Base-by-base conservation (phyloP, 2,113 vertebrate genomes). In the Panthera leo region DNA sequence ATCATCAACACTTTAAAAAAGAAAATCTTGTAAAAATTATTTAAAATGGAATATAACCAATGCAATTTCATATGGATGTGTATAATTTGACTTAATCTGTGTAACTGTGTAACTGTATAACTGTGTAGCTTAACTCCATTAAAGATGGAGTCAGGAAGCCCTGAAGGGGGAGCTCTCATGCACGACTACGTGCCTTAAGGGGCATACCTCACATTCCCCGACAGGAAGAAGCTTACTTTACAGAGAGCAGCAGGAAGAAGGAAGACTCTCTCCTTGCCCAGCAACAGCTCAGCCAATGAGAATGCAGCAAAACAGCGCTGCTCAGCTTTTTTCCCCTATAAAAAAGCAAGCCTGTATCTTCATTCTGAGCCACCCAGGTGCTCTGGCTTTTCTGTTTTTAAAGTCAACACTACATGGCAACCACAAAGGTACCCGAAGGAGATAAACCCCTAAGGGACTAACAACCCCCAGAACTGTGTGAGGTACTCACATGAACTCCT, bases 11-110 rank as follows among this genome's bases (percentile, higher is more conserved):
- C 15, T 88, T 91, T 71, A 29, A 71, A 82, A 93, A 93, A 78
- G 34, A 78, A 93, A 86, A 79, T 61, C 80, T 29, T 39, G 7
- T 67, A 89, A 89, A 82, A 55, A 63, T 45, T 76, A 87, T 76
- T 95, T 76, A 18, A 75, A 80, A 71, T n/a, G 11, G 13, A 95
- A 97, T 23, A 48, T n/a, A 87, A n/a, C n/a, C n/a, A n/a, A n/a
- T n/a, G 19, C 5, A 89, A 78, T 39, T 70, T 65, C 76, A 88
- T 53, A 79, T 67, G 80, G 42, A 80, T 89, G 45, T 95, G 36
- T 51, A 85, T 29, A 91, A 45, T 8, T 13, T 73, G 92, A 53
- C 9, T 58, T 67, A 45, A 76, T 45, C 42, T 76, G 73, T 29
- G 15, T 76, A 45, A 45, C 39, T 76, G 73, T 75, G 39, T 75